Base-by-base conservation (phyloP, 53 echinoderm and acorn worm genomes). In the Astropecten irregularis region DNA sequence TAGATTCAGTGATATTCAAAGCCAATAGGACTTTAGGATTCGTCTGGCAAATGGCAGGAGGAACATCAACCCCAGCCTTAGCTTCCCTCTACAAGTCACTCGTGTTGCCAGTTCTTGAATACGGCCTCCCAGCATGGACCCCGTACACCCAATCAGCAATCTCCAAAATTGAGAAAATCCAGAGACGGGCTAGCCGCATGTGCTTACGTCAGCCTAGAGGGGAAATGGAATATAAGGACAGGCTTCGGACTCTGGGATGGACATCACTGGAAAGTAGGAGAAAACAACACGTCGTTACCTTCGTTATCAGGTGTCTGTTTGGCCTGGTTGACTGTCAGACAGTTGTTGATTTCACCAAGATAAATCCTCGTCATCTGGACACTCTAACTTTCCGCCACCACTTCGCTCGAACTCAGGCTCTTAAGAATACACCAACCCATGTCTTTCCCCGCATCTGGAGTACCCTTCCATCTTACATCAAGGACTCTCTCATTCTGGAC, bases 91-190 rank as follows among this genome's bases (percentile, higher is more conserved):
- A 66, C 30, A 66, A 37, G 38, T 66, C 66, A 9, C 66, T 66
- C 5, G 38, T 66, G 15, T 30, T 27, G 27, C 66, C 66, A 66
- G 66, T 66, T 5, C 33, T 66, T 27, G 66, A 66, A 23, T 66
- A 66, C 20, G 66, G 66, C 9, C 66, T 66, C 5, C 66, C 66
- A 23, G 33, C 66, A 10, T 66, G 66, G 66, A 10, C 33, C 66
- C 66, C 66, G 20, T 66, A 66, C 30, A 66, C 66, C 5, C 14
- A 8, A 66, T 4, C 10, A 4, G 15, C 11, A 9, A 34, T 37
- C 15, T 32, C 66, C 7, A 66, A 66, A 66, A 9, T 66, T 15
- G 66, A 66, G 20, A 11, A 30, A 20, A 27, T 66, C 15, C 66
- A 66, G n/a, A 23, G 66, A 13, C 33, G 66, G 27, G 66, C 66